These are phyloP conservation scores for Sprattus sprattus DNA, from an alignment of 2,113 vertebrate genomes.

Conservation along the genomic window DNA sequence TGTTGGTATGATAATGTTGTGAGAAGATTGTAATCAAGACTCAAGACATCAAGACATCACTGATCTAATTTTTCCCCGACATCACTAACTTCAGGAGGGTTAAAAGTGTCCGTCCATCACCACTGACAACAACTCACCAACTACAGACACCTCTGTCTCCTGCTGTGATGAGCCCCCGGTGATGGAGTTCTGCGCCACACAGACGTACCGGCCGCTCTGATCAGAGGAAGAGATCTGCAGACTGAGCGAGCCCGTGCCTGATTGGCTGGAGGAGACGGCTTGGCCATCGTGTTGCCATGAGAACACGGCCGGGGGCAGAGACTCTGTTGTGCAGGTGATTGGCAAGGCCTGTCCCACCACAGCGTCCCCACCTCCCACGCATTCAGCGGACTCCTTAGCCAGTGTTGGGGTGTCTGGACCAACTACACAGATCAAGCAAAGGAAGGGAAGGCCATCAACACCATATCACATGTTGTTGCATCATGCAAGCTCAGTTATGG, in stretches of 20 bases:
- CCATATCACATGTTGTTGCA: neutral
- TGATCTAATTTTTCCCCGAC: no score
- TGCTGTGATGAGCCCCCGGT: constrained; percentile 54
- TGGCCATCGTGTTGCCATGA: constrained; percentile 63
- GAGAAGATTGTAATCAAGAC: no score
- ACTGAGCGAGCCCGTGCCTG: constrained; percentile 59
- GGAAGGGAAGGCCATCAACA: neutral
- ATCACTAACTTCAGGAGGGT: no score
- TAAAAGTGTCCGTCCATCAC: no score
- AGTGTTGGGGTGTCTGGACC: constrained; percentile 67
- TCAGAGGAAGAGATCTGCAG: constrained; percentile 63
- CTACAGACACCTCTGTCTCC: constrained; percentile 55
- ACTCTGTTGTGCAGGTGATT: constrained; percentile 64
- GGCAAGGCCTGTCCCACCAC: constrained; percentile 58
- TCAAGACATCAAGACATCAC: no score
- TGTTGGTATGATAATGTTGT: no score
- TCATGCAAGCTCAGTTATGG: neutral
- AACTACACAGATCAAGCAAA: constrained; percentile 50
- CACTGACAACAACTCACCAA: constrained; percentile 62
- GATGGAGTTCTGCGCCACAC: constrained; percentile 63
- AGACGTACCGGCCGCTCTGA: constrained; percentile 63
- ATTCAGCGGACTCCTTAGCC: constrained; percentile 54
- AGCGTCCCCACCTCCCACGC: constrained; percentile 64
- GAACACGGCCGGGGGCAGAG: constrained; percentile 67
- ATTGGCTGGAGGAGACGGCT: constrained; percentile 47